phyloP scores from a whole-genome alignment of 2,888 invertebrate genomes.

The Pilophorus perplexus region DNA sequence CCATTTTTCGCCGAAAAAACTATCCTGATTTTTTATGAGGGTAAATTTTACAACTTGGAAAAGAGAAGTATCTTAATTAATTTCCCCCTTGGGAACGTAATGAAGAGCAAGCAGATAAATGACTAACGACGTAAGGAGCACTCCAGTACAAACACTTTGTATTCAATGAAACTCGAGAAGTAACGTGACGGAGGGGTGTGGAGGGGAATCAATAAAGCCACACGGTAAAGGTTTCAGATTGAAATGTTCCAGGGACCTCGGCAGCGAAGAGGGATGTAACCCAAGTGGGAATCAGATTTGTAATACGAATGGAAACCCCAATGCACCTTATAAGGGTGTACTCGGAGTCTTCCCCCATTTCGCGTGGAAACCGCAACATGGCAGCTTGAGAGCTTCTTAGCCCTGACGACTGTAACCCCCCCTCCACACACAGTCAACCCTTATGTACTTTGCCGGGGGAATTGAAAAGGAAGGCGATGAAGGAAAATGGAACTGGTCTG shows the following conservation, averaged over 20 bases:
- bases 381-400: conserved; percentile 27
- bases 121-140: conserved; percentile 5
- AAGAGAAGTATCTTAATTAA: too few species aligned
- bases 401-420: not conserved
- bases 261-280: conserved; percentile 1
- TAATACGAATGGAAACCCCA: not conserved
- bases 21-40: too few species aligned
- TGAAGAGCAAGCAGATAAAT: conserved; percentile 1
- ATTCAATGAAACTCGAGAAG: not conserved
- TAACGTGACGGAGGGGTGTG: not conserved
- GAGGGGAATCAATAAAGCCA: conserved; percentile 21
- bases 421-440: not conserved
- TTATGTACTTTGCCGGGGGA: not conserved
- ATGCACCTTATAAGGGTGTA: not conserved
- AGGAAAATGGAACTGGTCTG: conserved; percentile 10
- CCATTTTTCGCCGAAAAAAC: too few species aligned
- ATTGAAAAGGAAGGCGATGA: conserved; percentile 8
- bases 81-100: too few species aligned
- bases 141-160: not conserved
- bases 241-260: not conserved
- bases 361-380: conserved; percentile 21
- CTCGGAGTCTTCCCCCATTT: conserved; percentile 2
- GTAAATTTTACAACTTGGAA: too few species aligned
- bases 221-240: conserved; percentile 7
- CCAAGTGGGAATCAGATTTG: conserved; percentile 15